A percentile compares a stretch with the other conserved stretches of the same genome.
Evolutionary conservation across 2,113 vertebrate species (phyloP).

Genomic region (Lophius piscatorius): DNA sequence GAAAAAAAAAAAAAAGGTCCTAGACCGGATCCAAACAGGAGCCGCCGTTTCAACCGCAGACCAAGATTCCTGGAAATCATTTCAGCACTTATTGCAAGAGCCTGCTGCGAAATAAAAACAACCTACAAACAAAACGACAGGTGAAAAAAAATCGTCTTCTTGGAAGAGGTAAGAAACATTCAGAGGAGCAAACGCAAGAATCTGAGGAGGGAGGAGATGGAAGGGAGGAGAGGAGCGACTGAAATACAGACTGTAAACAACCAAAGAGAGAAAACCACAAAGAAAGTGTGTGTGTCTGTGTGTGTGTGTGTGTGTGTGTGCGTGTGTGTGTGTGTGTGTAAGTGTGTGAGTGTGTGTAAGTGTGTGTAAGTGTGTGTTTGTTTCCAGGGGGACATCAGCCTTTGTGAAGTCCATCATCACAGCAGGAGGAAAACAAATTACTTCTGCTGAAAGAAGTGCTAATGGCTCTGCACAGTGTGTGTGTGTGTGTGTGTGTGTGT

Average conservation of each 20-base stretch:
- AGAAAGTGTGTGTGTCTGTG: not conserved
- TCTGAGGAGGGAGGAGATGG: no score
- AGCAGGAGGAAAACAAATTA: slow-evolving; percentile 63
- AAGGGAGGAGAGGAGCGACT: not conserved
- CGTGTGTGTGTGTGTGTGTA: slow-evolving; percentile 9
- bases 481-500: slow-evolving; percentile 4
- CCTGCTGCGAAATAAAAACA: no score
- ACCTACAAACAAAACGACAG: no score
- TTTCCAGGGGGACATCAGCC: slow-evolving; percentile 23
- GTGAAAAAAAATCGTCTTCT: no score
- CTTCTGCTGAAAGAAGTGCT: slow-evolving; percentile 60
- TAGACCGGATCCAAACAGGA: no score
- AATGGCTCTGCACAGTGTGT: slow-evolving; percentile 51
- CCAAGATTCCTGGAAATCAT: no score
- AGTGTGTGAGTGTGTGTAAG: slow-evolving; percentile 23
- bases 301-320: slow-evolving; percentile 1
- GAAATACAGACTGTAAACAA: not conserved
- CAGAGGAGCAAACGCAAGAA: no score
- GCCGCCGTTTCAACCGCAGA: no score
- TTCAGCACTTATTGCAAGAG: no score
- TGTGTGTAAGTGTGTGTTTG: slow-evolving; percentile 6
- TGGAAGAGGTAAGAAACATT: no score
- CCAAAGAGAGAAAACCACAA: slow-evolving; percentile 15
- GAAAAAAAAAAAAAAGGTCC: no score
- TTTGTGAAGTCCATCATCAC: slow-evolving; percentile 66